Evolutionary conservation across 2,888 invertebrate genomes (phyloP).

Genomic region (Eristalis arbustorum): DNA sequence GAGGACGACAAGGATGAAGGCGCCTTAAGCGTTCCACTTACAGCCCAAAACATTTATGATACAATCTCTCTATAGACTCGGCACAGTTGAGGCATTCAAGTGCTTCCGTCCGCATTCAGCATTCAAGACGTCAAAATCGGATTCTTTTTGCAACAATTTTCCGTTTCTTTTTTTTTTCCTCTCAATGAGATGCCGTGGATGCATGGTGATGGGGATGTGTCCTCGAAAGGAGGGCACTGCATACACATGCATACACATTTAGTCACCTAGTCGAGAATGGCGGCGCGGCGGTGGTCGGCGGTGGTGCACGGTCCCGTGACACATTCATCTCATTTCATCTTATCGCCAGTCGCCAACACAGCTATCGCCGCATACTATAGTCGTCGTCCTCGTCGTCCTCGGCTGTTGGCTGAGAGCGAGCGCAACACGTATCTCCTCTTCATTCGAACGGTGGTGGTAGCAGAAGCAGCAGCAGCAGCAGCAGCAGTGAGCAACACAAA

Average conservation of each 20-base stretch:
- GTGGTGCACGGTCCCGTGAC: constrained; percentile 19
- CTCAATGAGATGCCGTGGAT: constrained; percentile 25
- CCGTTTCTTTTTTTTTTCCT: neutral
- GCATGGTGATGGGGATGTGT: constrained; percentile 5
- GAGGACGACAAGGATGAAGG: constrained; percentile 9
- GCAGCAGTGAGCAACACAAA: constrained; percentile 28
- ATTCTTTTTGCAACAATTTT: constrained; percentile 36
- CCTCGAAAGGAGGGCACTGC: constrained; percentile 47
- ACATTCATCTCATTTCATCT: constrained; percentile 25
- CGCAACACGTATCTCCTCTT: constrained; percentile 53
- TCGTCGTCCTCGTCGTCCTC: neutral
- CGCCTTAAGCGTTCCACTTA: constrained; percentile 59
- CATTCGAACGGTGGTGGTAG: neutral
- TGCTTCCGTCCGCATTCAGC: constrained; percentile 29
- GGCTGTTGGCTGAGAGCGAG: neutral
- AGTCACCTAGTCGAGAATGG: neutral
- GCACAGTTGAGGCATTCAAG: constrained; percentile 50
- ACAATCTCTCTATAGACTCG: constrained; percentile 26
- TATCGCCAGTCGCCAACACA: constrained; percentile 7
- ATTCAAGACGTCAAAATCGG: constrained; percentile 62
- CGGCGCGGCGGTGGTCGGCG: neutral
- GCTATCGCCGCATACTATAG: neutral
- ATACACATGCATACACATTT: constrained; percentile 5
- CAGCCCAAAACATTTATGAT: constrained; percentile 56
- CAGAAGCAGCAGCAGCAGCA: no score